A percentile compares a stretch with the other conserved stretches of the same genome.
Evolutionary conservation across 2,113 vertebrate species (phyloP).

Genomic region (Ancistrus triradiatus): DNA sequence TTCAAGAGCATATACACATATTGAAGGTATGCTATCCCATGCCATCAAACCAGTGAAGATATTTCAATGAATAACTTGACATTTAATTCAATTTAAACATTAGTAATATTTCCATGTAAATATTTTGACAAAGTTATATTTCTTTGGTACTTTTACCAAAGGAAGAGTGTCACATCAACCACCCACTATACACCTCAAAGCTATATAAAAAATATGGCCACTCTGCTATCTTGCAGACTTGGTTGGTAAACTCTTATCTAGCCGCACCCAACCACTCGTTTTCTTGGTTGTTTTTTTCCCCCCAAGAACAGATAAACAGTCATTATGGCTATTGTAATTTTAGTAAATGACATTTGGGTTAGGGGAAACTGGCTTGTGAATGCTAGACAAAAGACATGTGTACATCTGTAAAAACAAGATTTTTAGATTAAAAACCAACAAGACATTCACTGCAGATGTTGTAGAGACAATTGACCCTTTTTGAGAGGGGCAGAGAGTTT

Average conservation of each 20-base stretch:
- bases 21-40: no score
- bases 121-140: no score
- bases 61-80: no score
- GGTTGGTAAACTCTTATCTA: constrained; percentile 15
- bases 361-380: constrained; percentile 7
- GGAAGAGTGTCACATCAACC: no score
- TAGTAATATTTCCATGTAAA: no score
- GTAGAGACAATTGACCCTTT: constrained; percentile 17
- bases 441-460: constrained; percentile 35
- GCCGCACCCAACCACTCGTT: neutral
- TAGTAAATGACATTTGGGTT: constrained; percentile 10
- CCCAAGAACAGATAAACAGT: constrained; percentile 15
- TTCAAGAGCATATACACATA: no score
- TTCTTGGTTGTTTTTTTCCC: neutral
- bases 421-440: constrained; percentile 31
- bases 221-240: neutral
- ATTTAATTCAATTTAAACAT: no score
- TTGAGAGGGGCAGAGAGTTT: constrained; percentile 7
- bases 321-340: constrained; percentile 20
- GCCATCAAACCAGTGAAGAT: no score
- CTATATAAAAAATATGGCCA: neutral
- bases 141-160: no score
- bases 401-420: constrained; percentile 41
- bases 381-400: neutral
- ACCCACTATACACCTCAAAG: neutral